These are phyloP conservation scores for Pseudomugil tenellus DNA, from an alignment of 2,797 vertebrate genomes.

Conservation along the genomic window DNA sequence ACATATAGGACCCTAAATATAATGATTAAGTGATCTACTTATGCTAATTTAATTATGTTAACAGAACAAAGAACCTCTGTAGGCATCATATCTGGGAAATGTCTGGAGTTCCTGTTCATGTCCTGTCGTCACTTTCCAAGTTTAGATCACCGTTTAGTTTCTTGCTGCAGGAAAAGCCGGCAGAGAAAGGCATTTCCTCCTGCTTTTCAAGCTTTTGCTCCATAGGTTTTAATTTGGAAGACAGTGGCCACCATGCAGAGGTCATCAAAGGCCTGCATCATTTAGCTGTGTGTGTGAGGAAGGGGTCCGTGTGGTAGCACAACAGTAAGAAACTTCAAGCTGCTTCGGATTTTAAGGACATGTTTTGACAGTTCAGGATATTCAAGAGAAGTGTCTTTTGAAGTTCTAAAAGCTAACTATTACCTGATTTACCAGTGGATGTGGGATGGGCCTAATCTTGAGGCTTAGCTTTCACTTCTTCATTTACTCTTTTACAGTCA, in stretches of 20 bases:
- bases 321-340: constrained; percentile 21
- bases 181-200: constrained; percentile 79
- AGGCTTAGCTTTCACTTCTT: constrained; percentile 37
- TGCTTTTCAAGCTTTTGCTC: constrained; percentile 59
- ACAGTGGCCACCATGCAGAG: constrained; percentile 46
- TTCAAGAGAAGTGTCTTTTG: constrained; percentile 68
- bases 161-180: constrained; percentile 79
- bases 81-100: constrained; percentile 69
- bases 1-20: not conserved
- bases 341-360: constrained; percentile 59
- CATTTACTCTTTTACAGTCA: not conserved
- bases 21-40: constrained; percentile 25
- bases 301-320: constrained; percentile 43
- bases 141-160: constrained; percentile 77
- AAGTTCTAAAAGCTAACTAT: constrained; percentile 58
- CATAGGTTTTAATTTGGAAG: constrained; percentile 29
- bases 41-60: constrained; percentile 27
- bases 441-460: constrained; percentile 29
- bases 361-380: constrained; percentile 70
- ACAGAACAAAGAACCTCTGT: constrained; percentile 64
- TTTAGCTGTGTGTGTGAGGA: constrained; percentile 12
- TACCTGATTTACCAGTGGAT: constrained; percentile 55
- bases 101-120: constrained; percentile 79
- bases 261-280: constrained; percentile 59
- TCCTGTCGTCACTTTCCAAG: constrained; percentile 80